Evolutionary conservation across 2,888 invertebrate genomes (phyloP).

Genomic region (Polyommatus icarus): DNA sequence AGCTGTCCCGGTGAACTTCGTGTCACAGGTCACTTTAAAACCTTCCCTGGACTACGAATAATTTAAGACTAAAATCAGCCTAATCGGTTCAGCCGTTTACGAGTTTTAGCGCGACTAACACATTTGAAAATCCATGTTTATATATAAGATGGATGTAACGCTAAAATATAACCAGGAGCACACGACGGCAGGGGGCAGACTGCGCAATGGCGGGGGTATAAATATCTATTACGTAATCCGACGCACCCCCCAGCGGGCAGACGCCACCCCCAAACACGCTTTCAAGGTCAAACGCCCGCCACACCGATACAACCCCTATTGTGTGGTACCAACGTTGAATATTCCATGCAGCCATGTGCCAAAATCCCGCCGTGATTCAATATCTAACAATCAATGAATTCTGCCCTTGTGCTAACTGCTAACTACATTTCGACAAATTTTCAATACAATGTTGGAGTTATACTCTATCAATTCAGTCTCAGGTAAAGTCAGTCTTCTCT

Average conservation of each 20-base stretch:
- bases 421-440: not conserved
- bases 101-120: too few relatives aligned
- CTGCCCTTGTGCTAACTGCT: slow-evolving; percentile 49
- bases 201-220: slow-evolving; percentile 50
- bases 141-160: not conserved
- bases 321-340: slow-evolving; percentile 42
- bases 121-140: too few relatives aligned
- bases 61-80: too few relatives aligned
- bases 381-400: slow-evolving; percentile 65
- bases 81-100: too few relatives aligned
- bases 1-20: too few relatives aligned
- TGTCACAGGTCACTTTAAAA: too few relatives aligned
- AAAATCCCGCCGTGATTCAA: slow-evolving; percentile 40
- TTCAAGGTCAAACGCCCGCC: slow-evolving; percentile 62
- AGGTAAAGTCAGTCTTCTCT: too few relatives aligned
- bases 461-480: not conserved
- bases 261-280: slow-evolving; percentile 57
- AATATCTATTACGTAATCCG: slow-evolving; percentile 73
- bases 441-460: not conserved
- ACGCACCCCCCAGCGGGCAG: slow-evolving; percentile 54
- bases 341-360: slow-evolving; percentile 44
- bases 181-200: slow-evolving; percentile 32
- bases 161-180: not conserved
- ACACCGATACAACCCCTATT: slow-evolving; percentile 46
- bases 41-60: too few relatives aligned